These are phyloP conservation scores for Maniola hyperantus DNA, from an alignment of 2,888 invertebrate genomes.

Conservation along the genomic window DNA sequence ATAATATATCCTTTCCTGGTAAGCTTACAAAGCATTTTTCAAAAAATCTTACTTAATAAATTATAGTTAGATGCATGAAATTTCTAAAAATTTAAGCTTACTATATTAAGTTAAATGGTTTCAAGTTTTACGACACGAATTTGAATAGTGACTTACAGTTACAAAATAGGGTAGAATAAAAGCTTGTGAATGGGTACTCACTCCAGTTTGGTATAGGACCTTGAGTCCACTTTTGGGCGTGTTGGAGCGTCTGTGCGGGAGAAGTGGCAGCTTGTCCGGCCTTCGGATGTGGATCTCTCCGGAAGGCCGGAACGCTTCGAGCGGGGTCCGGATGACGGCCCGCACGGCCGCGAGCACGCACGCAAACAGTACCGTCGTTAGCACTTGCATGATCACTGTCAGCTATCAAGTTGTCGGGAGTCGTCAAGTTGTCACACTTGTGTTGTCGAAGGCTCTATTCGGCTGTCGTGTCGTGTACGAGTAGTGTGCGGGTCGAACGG, in stretches of 20 bases:
- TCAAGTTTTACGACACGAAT: background rate
- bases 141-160: background rate
- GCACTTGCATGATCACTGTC: slow-evolving; percentile 66
- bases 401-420: slow-evolving; percentile 32
- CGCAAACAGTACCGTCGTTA: slow-evolving; percentile 66
- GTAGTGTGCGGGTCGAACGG: slow-evolving; percentile 65
- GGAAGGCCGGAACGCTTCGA: slow-evolving; percentile 81
- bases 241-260: slow-evolving; percentile 77
- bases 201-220: slow-evolving; percentile 89
- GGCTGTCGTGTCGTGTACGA: slow-evolving; percentile 46
- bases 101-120: background rate
- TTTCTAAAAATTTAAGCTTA: background rate
- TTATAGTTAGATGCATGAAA: too few species aligned
- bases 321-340: slow-evolving; percentile 77
- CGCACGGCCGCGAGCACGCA: slow-evolving; percentile 66
- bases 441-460: slow-evolving; percentile 41
- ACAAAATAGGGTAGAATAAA: slow-evolving; percentile 15
- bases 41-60: background rate
- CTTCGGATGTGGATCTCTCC: slow-evolving; percentile 74
- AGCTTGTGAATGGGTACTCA: slow-evolving; percentile 74
- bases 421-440: slow-evolving; percentile 32
- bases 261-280: slow-evolving; percentile 70
- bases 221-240: slow-evolving; percentile 80
- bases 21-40: background rate
- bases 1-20: background rate